Base-by-base conservation (phyloP, 2,888 invertebrate species). In the Muschampia plurimacula region DNA sequence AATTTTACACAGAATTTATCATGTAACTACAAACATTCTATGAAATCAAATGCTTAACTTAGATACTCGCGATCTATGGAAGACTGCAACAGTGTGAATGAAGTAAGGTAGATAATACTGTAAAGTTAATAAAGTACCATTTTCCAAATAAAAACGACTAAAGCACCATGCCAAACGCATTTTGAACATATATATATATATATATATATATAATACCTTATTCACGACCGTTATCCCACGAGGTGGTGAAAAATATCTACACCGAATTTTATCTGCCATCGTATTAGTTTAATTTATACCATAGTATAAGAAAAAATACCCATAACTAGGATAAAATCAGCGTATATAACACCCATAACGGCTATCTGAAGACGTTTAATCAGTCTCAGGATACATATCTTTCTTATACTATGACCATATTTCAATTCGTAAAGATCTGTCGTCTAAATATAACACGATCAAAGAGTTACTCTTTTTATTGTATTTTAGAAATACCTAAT, bases 401-500 rank as follows among this genome's bases (percentile, higher is more conserved):
- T 72, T 72, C 72, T 72, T 72, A 72, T 55, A 72, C 67, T 72
- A 62, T 67, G 72, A 67, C 60, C 10, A 44, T 67, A 41, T 55
- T 52, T 62, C 66, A 67, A 67, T 72, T 72, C 67, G 72, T 72
- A 72, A 74, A 81, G 83, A 82, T 83, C 82, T 82, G 85, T 82
- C 55, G 83, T 82, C 78, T 82, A 83, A 85, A 83, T 85, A 86
- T 83, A 85, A 87, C 84, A 83, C 83, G 83, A 83, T 84, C 82
- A 83, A 85, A 83, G 82, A 80, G 80, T 79, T 78, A 77, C 78
- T 79, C 73, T 81, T 85, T 83, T 84, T 83, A 87, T 81, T 88
- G 92, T 92, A 93, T 93, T 93, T 93, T 90, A 85, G 84, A 93
- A 92, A 93, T 92, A 93, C 93, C 84, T 86, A 87, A 83, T 82